Conservation (phyloP, 2,888 invertebrate genomes). For the Antitype chi region DNA sequence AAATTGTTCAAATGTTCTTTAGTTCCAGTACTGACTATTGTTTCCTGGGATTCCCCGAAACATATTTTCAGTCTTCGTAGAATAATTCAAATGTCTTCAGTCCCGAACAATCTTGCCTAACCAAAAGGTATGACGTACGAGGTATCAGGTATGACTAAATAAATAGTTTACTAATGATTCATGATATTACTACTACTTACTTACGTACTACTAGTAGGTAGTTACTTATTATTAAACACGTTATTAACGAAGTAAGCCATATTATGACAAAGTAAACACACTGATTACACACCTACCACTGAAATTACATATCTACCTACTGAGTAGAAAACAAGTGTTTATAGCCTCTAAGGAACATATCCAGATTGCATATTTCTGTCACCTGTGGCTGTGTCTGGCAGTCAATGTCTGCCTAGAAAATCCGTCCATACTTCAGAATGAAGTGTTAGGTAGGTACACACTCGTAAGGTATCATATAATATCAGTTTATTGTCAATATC, state of each 20-base stretch:
- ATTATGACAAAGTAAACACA: conserved; percentile 24
- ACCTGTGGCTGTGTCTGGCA: neutral
- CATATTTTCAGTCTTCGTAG: neutral
- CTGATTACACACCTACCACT: neutral
- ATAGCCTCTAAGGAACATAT: neutral
- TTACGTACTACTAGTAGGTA: neutral
- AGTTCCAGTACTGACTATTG: neutral
- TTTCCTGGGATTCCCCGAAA: neutral
- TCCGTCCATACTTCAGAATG: neutral
- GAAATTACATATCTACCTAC: neutral
- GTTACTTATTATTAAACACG: neutral
- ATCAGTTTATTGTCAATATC: conserved; percentile 29
- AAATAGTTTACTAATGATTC: conserved; percentile 2
- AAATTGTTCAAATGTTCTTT: neutral
- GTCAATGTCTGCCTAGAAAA: neutral
- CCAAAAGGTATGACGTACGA: neutral
- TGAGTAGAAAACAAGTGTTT: conserved; percentile 8
- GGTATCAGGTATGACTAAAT: neutral
- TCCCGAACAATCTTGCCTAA: neutral
- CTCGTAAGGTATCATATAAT: neutral
- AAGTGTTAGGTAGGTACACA: neutral
- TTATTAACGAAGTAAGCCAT: neutral
- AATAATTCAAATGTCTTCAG: neutral
- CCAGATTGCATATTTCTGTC: neutral
- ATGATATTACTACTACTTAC: neutral